phyloP scores from a whole-genome alignment of 2,113 vertebrate genomes.

The Piaya cayana region DNA sequence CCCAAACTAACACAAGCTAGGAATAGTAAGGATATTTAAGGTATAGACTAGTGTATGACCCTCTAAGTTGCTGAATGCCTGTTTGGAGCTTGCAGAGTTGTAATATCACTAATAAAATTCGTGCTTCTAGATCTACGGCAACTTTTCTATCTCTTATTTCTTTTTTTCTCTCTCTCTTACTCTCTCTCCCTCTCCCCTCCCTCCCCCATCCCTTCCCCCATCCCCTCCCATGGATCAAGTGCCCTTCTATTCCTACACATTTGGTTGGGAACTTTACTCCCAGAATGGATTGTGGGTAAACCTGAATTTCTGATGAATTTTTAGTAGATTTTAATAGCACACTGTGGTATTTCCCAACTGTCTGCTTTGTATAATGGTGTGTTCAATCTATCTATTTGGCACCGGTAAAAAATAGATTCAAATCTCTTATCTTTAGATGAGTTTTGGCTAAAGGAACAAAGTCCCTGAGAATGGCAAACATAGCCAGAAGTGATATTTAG shows the following conservation, averaged over 20 bases:
- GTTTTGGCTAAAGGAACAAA: slow-evolving; percentile 62
- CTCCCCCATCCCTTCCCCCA: accelerated
- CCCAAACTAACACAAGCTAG: neutral
- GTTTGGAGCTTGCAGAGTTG: neutral
- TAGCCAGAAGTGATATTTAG: slow-evolving; percentile 19
- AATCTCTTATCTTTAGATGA: slow-evolving; percentile 26
- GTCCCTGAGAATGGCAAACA: neutral
- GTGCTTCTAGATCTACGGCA: neutral
- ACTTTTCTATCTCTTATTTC: neutral
- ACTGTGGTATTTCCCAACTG: neutral
- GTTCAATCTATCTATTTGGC: slow-evolving; percentile 23
- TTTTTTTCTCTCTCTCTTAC: neutral
- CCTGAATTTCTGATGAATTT: neutral
- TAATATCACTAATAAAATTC: neutral
- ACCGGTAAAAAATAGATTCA: neutral
- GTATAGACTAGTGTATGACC: neutral
- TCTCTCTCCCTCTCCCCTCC: too few relatives aligned
- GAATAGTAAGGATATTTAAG: neutral
- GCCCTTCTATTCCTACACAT: neutral
- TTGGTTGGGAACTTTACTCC: neutral
- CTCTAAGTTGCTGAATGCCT: neutral
- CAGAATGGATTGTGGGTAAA: neutral
- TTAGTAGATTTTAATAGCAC: slow-evolving; percentile 6
- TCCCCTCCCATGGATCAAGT: neutral
- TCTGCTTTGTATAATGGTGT: slow-evolving; percentile 33